Base-by-base conservation (phyloP, 2,113 vertebrate species). In the Zapus hudsonius region DNA sequence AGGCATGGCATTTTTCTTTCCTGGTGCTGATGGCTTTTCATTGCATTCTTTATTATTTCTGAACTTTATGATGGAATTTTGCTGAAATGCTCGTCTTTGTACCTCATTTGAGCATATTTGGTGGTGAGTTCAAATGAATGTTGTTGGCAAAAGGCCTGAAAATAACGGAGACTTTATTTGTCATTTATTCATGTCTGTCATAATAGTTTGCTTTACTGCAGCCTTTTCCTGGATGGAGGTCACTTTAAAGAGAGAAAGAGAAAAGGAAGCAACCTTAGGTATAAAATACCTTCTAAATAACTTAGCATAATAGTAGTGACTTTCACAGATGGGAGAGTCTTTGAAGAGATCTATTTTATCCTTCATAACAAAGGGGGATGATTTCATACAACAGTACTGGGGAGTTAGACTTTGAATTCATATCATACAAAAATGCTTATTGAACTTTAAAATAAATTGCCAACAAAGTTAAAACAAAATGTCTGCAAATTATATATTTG, bases 1-100 rank as follows among this genome's bases (percentile, higher is more conserved):
- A 92, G 94, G 69, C 97, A 94, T 94, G 89, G 91, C 95, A 93
- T 96, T 96, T 95, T 97, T 89, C 94, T 92, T 95, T 89, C 76
- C 76, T 92, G 66, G 96, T 96, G 76, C 95, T 95, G 72, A 92
- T 96, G 91, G 91, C 84, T 93, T 94, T 95, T 90, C 91, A 74
- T 74, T 82, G 81, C 92, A 75, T 91, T 96, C 91, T 93, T 92
- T 95, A 95, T 97, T 96, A 96, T 96, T 91, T 87, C 78, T 94
- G 84, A 96, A 97, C 89, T 95, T 96, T 93, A 92, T n/a, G 63
- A 86, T 93, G 66, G 86, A 96, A 96, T 94, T 96, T 84, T 94
- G 91, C 92, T 95, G 87, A 96, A 96, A 95, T 74, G 81, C 31
- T 93, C 76, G 90, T 96, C 94, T 95, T 82, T 95, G 81, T 88